Base-by-base conservation (phyloP, 2,888 invertebrate species). In the Timema cristinae region DNA sequence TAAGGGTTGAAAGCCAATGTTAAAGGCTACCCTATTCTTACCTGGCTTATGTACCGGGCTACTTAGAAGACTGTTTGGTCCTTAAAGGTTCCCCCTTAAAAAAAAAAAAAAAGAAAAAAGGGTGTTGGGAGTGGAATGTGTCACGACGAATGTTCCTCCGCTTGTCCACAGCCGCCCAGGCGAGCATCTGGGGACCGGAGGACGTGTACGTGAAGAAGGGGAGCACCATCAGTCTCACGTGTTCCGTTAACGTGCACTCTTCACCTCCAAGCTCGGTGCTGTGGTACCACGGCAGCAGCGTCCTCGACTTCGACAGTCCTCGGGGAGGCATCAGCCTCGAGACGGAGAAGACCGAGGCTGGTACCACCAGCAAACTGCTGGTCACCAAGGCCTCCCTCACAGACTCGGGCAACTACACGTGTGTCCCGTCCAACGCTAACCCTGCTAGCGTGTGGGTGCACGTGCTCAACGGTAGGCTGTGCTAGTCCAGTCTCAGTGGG, bases 171-270 rank as follows among this genome's bases (percentile, higher is more conserved):
- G 94, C 93, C 79, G 94, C 94, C 51, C 92, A 93, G 80, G 94
- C 94, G 67, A 90, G 89, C 81, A 94, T 94, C 81, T 89, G 90
- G 82, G 93, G 94, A 75, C 91, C 93, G 63, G 90, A 91, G 78
- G 94, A 94, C 79, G 92, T 94, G 77, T 93, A 92, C 83, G 94
- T 94, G 79, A 94, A 93, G 85, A 92, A 91, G 81, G 94, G 94
- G 79, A 94, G 94, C 82, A 94, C 94, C 77, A 94, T 94, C 85
- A 93, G 93, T 78, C 85, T 94, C 80, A 93, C 93, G 73, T 94
- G 94, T 82, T 90, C 92, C 69, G 93, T 94, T 78, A 94, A 94
- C 83, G 91, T 93, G 78, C 93, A 94, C 82, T 93, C 93, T 73
- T 89, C 89, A 76, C 91, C 90, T 16, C 89, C 89, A 15, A 90